Evolutionary conservation across 2,113 vertebrate species (phyloP).

Genomic region (Saiga tatarica): DNA sequence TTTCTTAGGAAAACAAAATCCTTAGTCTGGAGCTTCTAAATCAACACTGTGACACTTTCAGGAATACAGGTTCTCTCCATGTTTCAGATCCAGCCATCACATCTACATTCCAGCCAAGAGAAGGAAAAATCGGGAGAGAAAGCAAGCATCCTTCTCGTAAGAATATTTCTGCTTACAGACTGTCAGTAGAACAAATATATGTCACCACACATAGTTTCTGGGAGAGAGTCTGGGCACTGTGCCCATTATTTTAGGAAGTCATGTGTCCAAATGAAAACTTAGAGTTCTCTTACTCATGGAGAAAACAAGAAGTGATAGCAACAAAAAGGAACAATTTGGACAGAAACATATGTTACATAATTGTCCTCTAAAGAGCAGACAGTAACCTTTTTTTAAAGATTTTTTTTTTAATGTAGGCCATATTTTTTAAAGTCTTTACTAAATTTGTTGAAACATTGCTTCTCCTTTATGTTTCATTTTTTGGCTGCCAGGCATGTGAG

Average conservation of each 20-base stretch:
- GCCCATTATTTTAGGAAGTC: background rate
- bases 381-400: background rate
- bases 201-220: background rate
- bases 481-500: background rate
- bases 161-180: background rate
- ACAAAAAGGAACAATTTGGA: background rate
- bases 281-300: background rate
- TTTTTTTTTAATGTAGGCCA: background rate
- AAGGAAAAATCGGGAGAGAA: background rate
- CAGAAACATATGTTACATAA: background rate
- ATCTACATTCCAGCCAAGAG: background rate
- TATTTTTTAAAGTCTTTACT: background rate
- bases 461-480: background rate
- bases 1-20: background rate
- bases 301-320: background rate
- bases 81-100: background rate
- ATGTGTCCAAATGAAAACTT: background rate
- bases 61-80: background rate
- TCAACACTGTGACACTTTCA: background rate
- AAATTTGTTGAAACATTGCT: background rate
- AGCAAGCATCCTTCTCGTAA: background rate
- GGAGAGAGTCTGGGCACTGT: background rate
- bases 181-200: background rate
- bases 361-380: background rate
- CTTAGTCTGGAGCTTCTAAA: background rate